Evolutionary conservation across 2,888 invertebrate genomes (phyloP).

Genomic region (Sarcophaga variegata): DNA sequence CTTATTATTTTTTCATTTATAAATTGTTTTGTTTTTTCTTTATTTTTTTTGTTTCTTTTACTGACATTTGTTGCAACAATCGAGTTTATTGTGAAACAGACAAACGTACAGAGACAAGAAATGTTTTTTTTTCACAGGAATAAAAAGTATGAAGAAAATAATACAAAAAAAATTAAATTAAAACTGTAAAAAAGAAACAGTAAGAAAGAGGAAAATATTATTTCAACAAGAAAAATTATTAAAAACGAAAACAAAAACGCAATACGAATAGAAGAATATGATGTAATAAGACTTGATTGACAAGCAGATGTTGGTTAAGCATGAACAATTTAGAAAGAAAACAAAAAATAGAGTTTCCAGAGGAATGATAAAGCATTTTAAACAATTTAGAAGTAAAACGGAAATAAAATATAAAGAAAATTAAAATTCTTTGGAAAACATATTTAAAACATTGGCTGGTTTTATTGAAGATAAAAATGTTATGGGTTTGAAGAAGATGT

Average conservation of each 20-base stretch:
- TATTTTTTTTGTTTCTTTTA: not conserved
- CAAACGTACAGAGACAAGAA: constrained; percentile 24
- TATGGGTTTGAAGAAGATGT: too few species aligned
- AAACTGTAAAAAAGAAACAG: not conserved
- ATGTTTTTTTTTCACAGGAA: constrained; percentile 27
- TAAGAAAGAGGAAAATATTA: not conserved
- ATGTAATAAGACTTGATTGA: constrained; percentile 64
- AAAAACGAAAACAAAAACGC: not conserved
- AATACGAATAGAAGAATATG: constrained; percentile 21
- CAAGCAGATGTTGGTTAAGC: constrained; percentile 61
- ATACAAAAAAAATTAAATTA: not conserved
- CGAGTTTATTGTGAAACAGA: constrained; percentile 50
- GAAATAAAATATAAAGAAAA: constrained; percentile 4
- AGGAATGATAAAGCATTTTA: not conserved
- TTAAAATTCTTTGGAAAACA: not conserved
- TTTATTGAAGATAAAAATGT: too few species aligned
- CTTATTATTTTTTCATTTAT: not conserved
- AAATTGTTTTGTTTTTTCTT: not conserved
- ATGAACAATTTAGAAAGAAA: constrained; percentile 9
- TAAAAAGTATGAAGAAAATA: not conserved
- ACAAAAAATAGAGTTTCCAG: not conserved
- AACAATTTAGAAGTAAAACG: not conserved
- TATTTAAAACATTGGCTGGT: too few species aligned
- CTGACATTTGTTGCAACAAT: constrained; percentile 51
- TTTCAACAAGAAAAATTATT: not conserved